Evolutionary conservation across 30 jellyfish, hydroid and myxozoan genomes (phyloP), one percentile per base, ranked within the genome.

Genomic region (Rhopilema esculentum): DNA sequence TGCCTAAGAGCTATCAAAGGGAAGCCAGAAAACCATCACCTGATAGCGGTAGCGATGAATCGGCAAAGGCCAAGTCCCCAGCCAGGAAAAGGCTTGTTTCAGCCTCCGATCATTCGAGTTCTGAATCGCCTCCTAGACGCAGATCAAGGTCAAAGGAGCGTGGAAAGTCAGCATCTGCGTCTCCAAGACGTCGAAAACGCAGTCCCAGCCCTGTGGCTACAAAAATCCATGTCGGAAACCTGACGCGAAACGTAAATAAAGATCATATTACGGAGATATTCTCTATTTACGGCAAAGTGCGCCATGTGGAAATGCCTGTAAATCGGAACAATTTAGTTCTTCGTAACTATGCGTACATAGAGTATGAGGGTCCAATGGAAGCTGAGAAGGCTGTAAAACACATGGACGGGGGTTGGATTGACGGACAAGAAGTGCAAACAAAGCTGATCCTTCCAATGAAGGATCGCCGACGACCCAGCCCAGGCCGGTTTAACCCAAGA

Each of bases 321-420:
- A 97, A 91, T 78, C 87, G 94, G 49, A 80, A 83, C 26, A 88
- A 80, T 61, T 79, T 52, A 28, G 83, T 92, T 26, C 97, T 97
- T 29, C 91, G 97, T 15, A 98, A 98, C 25, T 89, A 91, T 66
- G 99, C 99, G 1, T 92, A 90, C 69, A 94, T 96, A 0, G 98
- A 92, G 69, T 96, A 57, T 66, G 98, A 85, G 20, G 82, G 78
- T 24, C 84, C 97, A 1, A 83, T 66, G 0, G 98, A 96, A 53
- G 99, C 99, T 12, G 92, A 85, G 80, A 95, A 84, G 17, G 99
- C 99, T 18, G 86, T 79, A 9, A 79, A 87, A 53, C 98, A 96
- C 89, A 92, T 96, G 98, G 95, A 92, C 71, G 98, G 99, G 15
- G 99, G 98, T 16, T 92, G 98, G 99, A 92, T 96, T 76, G 99